Percentiles rank a stretch among this genome's conserved stretches.
Evolutionary conservation across 2,113 vertebrate genomes (phyloP).

Genomic region (Corythaixoides concolor): DNA sequence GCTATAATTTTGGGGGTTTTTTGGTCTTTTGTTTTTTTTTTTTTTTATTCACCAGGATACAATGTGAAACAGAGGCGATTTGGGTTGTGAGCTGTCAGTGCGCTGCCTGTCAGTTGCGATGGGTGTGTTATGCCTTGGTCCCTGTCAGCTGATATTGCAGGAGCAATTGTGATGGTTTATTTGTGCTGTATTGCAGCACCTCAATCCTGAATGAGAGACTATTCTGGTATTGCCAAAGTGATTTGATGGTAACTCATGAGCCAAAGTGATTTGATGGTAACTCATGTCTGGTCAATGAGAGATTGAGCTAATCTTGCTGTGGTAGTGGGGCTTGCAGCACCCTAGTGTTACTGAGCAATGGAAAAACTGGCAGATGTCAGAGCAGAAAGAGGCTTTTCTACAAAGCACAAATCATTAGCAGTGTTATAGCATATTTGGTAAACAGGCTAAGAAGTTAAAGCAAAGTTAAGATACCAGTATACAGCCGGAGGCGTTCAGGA

Average conservation of each 20-base stretch:
- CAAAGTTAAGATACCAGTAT: neutral
- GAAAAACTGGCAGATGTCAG: neutral
- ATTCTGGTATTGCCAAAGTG: neutral
- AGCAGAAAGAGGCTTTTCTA: neutral
- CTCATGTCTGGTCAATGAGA: neutral
- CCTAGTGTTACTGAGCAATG: accelerated
- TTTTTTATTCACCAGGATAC: neutral
- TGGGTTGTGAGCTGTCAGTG: neutral
- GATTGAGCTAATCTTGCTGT: neutral
- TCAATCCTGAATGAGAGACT: neutral
- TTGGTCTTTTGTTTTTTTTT: neutral
- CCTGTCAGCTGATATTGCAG: neutral
- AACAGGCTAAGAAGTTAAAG: neutral
- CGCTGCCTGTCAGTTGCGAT: neutral
- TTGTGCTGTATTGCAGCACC: neutral
- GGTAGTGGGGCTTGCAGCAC: neutral
- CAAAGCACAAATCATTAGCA: neutral
- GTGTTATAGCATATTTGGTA: neutral
- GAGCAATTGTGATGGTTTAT: neutral
- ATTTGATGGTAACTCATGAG: neutral
- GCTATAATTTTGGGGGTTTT: neutral
- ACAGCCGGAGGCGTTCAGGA: neutral
- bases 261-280: neutral
- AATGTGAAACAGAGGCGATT: neutral
- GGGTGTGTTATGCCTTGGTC: neutral